Base-by-base conservation (phyloP, 1,140 invertebrate genomes). In the Habropoda laboriosa region DNA sequence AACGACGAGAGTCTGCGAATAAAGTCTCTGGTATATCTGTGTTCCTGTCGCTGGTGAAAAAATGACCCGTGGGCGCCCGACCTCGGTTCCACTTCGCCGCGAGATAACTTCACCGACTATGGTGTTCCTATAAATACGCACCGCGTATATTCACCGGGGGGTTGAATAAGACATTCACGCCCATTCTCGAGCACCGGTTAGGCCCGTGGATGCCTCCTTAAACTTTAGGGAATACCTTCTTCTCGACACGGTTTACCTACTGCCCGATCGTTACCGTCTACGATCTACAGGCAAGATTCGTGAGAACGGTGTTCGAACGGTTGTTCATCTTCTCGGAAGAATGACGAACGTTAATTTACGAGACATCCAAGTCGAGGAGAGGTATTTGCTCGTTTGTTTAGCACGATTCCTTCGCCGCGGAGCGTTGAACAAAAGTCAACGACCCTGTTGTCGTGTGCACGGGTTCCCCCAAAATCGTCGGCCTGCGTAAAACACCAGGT, bases 71-170 rank as follows among this genome's bases (percentile, higher is more conserved):
- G 60, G 72, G n/a, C 73, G 60, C 0, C 32, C 73, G 24, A 55
- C 72, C 60, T 75, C 49, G 60, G 47, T 27, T 60, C 55, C 42
- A 72, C 55, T 47, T 30, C 45, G 58, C 16, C 72, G 10, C 32
- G 35, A 53, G 60, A 75, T 75, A 75, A 75, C 47, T 74, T 55
- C 35, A 27, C 27, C 70, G 57, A 60, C 55, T 27, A 72, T 60
- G 42, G 21, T 60, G 55, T 45, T 72, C 32, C 70, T 60, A 72
- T 60, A 60, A 72, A 72, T 60, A 72, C 70, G 10, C 55, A 8
- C 16, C 67, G 51, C 27, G 49, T 55, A 55, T 55, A 55, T 70
- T 70, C 49, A 27, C 35, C 4, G 10, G 32, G 27, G 35, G 24
- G 40, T 40, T 38, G 49, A 55, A 70, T 55, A 32, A 55, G 49